Conservation (phyloP, 2,888 invertebrate species). For the Seladonia tumulorum region DNA sequence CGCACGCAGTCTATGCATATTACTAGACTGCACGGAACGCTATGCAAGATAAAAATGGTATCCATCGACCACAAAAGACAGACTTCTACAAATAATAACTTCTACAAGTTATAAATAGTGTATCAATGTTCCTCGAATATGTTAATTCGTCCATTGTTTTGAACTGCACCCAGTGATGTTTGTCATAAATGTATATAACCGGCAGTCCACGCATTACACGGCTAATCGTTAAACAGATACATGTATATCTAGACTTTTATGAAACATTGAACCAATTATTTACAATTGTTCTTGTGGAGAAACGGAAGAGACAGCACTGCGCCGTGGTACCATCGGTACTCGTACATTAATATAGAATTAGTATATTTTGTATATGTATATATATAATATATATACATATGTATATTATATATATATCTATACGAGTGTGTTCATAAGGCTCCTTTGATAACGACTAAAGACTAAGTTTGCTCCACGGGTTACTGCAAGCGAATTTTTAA, state of each 20-base stretch:
- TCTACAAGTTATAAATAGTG: too few relatives aligned
- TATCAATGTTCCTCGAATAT: too few relatives aligned
- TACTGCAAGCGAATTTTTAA: conserved; percentile 58
- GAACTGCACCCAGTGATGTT: too few relatives aligned
- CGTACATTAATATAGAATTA: conserved; percentile 65
- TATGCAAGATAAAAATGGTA: too few relatives aligned
- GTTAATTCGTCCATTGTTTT: too few relatives aligned
- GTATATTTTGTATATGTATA: conserved; percentile 48
- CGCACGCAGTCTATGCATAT: neutral
- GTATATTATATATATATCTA: conserved; percentile 49
- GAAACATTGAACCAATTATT: conserved; percentile 28
- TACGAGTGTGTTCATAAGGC: conserved; percentile 77
- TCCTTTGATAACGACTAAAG: conserved; percentile 79
- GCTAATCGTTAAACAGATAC: conserved; percentile 18
- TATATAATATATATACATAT: conserved; percentile 51
- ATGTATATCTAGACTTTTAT: neutral
- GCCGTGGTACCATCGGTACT: conserved; percentile 40
- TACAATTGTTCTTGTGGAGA: conserved; percentile 1
- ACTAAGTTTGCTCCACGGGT: conserved; percentile 73
- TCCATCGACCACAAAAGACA: too few relatives aligned
- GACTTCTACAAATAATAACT: too few relatives aligned
- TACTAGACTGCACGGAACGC: neutral
- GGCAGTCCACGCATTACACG: neutral
- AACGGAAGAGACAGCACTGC: conserved; percentile 30
- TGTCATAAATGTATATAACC: too few relatives aligned